Evolutionary conservation across 2,113 vertebrate species (phyloP).

Genomic region (Pungitius pungitius): DNA sequence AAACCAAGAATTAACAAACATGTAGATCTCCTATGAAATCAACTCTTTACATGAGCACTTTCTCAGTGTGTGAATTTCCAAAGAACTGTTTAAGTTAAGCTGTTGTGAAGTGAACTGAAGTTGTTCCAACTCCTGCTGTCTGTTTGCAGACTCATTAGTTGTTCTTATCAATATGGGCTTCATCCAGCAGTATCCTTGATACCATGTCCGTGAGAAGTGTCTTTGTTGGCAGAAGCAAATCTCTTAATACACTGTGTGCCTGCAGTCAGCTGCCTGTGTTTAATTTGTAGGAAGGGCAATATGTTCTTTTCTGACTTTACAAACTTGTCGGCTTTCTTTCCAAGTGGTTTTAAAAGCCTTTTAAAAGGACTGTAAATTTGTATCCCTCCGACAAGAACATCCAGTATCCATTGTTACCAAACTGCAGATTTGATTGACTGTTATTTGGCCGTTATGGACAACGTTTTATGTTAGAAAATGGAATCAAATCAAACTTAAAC

Average conservation of each 20-base stretch:
- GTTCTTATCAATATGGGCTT: background rate
- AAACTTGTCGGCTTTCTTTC: background rate
- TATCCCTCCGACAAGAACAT: background rate
- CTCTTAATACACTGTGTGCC: constrained; percentile 47
- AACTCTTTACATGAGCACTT: background rate
- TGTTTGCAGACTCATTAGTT: background rate
- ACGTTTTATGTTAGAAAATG: background rate
- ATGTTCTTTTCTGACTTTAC: constrained; percentile 3
- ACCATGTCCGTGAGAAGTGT: constrained; percentile 22
- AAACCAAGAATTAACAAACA: background rate
- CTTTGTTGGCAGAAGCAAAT: constrained; percentile 49
- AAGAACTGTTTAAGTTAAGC: background rate
- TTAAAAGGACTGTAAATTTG: background rate
- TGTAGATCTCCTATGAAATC: background rate
- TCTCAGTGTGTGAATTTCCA: background rate
- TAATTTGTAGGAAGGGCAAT: constrained; percentile 57
- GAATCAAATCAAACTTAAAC: background rate
- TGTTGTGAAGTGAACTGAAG: background rate
- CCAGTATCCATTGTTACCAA: background rate
- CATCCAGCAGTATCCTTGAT: constrained; percentile 41
- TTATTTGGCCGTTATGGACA: background rate
- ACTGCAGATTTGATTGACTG: background rate
- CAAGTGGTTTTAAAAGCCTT: background rate
- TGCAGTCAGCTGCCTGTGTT: constrained; percentile 56
- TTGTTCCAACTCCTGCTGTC: background rate